Base-by-base conservation (phyloP, 2,888 invertebrate genomes). In the Dasypolia templi region DNA sequence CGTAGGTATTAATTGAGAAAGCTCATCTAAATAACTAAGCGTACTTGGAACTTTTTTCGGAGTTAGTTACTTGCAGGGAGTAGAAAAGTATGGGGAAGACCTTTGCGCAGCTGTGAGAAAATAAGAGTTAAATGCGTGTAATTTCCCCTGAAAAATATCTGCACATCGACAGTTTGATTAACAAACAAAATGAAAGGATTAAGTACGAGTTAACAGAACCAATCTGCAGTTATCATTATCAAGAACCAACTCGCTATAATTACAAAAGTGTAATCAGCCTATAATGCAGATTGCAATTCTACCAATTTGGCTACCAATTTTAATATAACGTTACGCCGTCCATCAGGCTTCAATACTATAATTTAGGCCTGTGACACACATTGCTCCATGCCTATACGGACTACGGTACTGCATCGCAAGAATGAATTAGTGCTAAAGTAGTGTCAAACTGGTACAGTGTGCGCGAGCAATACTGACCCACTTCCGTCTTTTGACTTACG, bases 401-500 rank as follows among this genome's bases (percentile, higher is more conserved):
- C n/a, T 73, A 85, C 65, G 73, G 74, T 74, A 77, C 81, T 72
- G 58, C 49, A 81, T 63, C 71, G 51, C 70, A 75, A 70, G 55
- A 76, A 70, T 74, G 77, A 86, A 77, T 62, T 71, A 84, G 67
- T 72, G 42, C 53, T 64, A 51, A 62, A 79, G 39, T 75, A 61
- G 12, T 72, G 72, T 86, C 84, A 75, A 74, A 73, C 79, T 66
- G 55, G 53, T 67, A 75, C 79, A 82, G 51, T 72, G 73, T 49
- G 81, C 68, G 72, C 79, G 75, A 67, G 82, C 82, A 78, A 59
- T 67, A 83, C 69, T 87, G 81, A 87, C 85, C 87, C 84, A 76
- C 77, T 78, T 85, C 87, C 79, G 68, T 72, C 61, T 77, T 81
- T 80, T 83, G 83, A 85, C 80, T 73, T 85, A 83, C 76, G 80